Percentiles rank a stretch among this genome's conserved stretches.
These are phyloP conservation scores for Noctua comes DNA, from an alignment of 2,888 invertebrate species.

Conservation along the genomic window DNA sequence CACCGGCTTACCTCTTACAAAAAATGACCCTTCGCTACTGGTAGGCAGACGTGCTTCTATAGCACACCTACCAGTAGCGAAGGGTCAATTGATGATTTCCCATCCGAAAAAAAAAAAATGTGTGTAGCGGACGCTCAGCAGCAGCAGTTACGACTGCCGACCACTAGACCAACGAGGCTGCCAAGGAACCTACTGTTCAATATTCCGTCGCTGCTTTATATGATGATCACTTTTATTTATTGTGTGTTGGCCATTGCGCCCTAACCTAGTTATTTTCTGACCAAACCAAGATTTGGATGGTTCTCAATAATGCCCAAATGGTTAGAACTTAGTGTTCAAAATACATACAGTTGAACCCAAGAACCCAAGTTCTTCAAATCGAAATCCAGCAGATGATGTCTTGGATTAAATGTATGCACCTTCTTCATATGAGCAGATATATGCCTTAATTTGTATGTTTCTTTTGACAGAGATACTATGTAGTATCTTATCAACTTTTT, in stretches of 20 bases:
- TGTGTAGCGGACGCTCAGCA: too few species aligned
- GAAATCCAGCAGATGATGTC: neutral
- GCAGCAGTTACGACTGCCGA: too few species aligned
- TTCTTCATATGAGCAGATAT: neutral
- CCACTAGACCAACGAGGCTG: too few species aligned
- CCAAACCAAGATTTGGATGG: neutral
- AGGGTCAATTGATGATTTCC: too few species aligned
- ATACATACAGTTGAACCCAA: neutral
- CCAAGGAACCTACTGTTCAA: neutral
- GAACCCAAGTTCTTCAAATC: neutral
- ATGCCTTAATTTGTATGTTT: neutral
- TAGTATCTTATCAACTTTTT: constrained; percentile 35
- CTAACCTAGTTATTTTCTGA: neutral
- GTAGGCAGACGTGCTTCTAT: neutral
- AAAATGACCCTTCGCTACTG: too few species aligned
- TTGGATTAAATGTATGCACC: neutral
- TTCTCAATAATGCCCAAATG: neutral
- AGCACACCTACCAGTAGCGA: neutral
- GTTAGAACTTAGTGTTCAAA: neutral
- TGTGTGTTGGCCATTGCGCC: neutral
- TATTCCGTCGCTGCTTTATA: neutral
- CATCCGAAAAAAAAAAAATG: too few species aligned
- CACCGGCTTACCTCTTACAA: too few species aligned
- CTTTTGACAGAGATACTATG: neutral
- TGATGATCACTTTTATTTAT: neutral